Evolutionary conservation across 2,888 invertebrate species (phyloP).

Genomic region (Brenthis ino): DNA sequence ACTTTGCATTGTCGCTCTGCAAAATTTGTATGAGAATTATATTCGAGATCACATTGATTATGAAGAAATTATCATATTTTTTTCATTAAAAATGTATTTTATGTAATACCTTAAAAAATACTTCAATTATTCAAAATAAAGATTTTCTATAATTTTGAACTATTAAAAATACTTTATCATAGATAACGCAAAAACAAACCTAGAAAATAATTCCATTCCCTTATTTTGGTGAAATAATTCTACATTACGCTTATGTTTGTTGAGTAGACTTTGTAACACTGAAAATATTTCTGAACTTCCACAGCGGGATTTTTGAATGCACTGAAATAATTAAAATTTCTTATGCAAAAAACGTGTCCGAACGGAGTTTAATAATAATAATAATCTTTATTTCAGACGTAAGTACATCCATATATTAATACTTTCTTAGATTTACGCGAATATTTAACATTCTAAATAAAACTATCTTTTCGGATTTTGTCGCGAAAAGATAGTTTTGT

Average conservation of each 20-base stretch:
- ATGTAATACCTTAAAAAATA: not conserved
- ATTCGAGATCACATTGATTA: not conserved
- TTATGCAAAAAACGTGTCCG: no score
- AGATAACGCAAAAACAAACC: constrained; percentile 47
- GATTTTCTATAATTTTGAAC: not conserved
- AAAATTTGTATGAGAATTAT: constrained; percentile 8
- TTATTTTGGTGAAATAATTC: constrained; percentile 57
- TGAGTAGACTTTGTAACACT: constrained; percentile 61
- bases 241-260: constrained; percentile 56
- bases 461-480: no score
- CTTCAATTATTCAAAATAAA: not conserved
- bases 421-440: no score
- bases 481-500: no score
- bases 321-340: constrained; percentile 46
- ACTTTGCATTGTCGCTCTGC: constrained; percentile 56
- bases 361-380: no score
- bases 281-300: constrained; percentile 54
- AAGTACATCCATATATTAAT: no score
- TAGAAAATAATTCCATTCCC: constrained; percentile 62
- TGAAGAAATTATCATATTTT: not conserved
- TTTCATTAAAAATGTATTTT: not conserved
- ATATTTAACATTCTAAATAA: no score
- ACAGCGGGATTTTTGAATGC: constrained; percentile 55
- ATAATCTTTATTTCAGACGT: no score
- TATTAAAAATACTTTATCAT: not conserved